Conservation (phyloP, 2,113 vertebrate genomes). For the Caranx ignobilis region DNA sequence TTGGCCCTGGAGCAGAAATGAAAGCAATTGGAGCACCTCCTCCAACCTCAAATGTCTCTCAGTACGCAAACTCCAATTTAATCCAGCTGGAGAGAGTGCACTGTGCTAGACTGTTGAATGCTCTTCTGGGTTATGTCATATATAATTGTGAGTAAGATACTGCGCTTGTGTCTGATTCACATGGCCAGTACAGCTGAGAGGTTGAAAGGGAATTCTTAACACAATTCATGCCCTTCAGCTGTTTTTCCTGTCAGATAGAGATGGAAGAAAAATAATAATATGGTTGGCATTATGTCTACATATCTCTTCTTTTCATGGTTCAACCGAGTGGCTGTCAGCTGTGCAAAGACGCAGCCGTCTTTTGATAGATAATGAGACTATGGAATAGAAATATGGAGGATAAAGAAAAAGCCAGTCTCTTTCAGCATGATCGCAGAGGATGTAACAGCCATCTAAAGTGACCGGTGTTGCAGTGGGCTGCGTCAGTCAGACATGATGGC, state of each 20-base stretch:
- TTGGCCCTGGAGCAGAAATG: neutral
- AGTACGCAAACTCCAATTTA: neutral
- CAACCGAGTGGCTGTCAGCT: slow-evolving; percentile 49
- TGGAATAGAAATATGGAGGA: slow-evolving; percentile 46
- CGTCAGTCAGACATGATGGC: slow-evolving; percentile 63
- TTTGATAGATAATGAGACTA: slow-evolving; percentile 61
- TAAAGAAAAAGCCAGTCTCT: slow-evolving; percentile 18
- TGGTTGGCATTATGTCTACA: slow-evolving; percentile 67
- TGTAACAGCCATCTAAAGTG: slow-evolving; percentile 47
- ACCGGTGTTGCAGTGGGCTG: slow-evolving; percentile 57
- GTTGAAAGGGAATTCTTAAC: slow-evolving; percentile 78
- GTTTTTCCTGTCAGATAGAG: slow-evolving; percentile 64
- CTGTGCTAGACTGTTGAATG: neutral
- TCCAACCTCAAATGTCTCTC: no score
- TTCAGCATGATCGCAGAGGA: slow-evolving; percentile 47
- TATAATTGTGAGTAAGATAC: slow-evolving; percentile 50
- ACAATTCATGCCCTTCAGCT: slow-evolving; percentile 72
- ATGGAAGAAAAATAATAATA: slow-evolving; percentile 66
- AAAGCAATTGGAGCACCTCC: neutral
- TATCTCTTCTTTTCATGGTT: slow-evolving; percentile 59
- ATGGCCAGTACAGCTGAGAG: slow-evolving; percentile 33
- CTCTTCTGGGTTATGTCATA: slow-evolving; percentile 24
- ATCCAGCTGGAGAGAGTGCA: neutral
- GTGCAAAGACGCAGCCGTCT: slow-evolving; percentile 41
- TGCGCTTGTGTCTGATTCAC: slow-evolving; percentile 39